Evolutionary conservation across 2,113 vertebrate species (phyloP), one percentile per base, ranked within the genome.

Genomic region (Raphicerus campestris): DNA sequence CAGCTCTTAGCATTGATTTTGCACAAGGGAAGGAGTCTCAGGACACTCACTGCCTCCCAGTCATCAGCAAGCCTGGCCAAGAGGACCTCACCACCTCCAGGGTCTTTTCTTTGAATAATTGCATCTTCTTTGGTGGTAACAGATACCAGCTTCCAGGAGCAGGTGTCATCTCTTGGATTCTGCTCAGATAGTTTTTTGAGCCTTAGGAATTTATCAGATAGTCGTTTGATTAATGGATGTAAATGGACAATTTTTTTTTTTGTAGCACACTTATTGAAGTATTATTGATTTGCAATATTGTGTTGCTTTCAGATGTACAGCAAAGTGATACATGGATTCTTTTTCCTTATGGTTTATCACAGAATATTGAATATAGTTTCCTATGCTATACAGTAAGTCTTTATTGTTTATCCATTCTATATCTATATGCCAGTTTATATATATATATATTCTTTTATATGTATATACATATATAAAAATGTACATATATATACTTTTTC

Each of bases 31-130:
- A 13, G 2, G 13, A 32, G 45, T 47, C 75, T 78, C 45, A 78
- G 75, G 75, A 77, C 45, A 19, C 16, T 32, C 77, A 3, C 24
- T 20, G 3, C 55, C 22, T 78, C 1, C 1, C 13, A n/a, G 56
- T 8, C 5, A 9, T 28, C 7, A 20, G 32, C 26, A 81, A 20
- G 10, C 0, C 45, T 5, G 3, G 30, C 5, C 4, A 2, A 17
- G 32, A 3, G 14, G 6, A 2, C 16, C 5, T 11, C 1, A 2
- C 17, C n/a, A 20, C 19, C 14, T 63, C 47, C 3, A 4, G 10
- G 5, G 45, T 20, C 7, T 30, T 58, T 10, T 4, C 53, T 35
- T 61, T 2, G 22, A 28, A 53, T 10, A 22, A 1, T 1, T 24
- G 5, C 10, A 4, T 60, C 32, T 20, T 28, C 45, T 53, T 22